Percentiles rank a stretch among this genome's conserved stretches.
These are phyloP conservation scores for Turnix velox DNA, from an alignment of 2,113 vertebrate species.

Conservation along the genomic window DNA sequence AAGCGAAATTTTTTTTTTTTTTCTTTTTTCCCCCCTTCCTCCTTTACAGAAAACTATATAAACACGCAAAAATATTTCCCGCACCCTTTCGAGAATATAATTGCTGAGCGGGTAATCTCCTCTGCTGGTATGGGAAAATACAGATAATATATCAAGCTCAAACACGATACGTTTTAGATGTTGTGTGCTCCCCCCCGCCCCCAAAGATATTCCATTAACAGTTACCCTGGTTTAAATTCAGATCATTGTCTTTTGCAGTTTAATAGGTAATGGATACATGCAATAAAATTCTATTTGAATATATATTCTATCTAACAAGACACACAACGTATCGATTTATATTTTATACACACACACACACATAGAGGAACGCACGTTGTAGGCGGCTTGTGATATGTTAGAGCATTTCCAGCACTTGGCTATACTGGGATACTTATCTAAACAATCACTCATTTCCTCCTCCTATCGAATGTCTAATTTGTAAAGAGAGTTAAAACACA, in stretches of 20 bases:
- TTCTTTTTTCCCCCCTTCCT: not conserved
- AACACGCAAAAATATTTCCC: not conserved
- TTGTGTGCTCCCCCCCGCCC: too few species aligned
- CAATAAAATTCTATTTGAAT: constrained; percentile 50
- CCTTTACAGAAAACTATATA: not conserved
- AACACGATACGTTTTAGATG: constrained; percentile 21
- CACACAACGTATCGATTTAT: constrained; percentile 43
- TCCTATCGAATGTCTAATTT: constrained; percentile 53
- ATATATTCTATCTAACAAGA: constrained; percentile 54
- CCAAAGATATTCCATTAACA: constrained; percentile 30
- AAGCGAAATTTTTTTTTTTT: constrained; percentile 7
- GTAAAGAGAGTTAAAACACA: constrained; percentile 50
- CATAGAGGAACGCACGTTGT: not conserved
- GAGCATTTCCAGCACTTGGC: constrained; percentile 25
- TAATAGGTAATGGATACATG: constrained; percentile 19
- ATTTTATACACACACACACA: not conserved
- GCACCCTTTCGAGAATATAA: constrained; percentile 9
- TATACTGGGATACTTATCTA: constrained; percentile 40
- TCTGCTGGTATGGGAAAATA: not conserved
- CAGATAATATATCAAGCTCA: constrained; percentile 18
- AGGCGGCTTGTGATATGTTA: not conserved
- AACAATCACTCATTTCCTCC: constrained; percentile 60
- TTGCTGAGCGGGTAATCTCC: constrained; percentile 25
- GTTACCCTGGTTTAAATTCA: constrained; percentile 44
- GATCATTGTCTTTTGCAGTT: constrained; percentile 33